Evolutionary conservation across 1,140 invertebrate genomes (phyloP), one percentile per base, ranked within the genome.

Genomic region (Drosophila orosa): DNA sequence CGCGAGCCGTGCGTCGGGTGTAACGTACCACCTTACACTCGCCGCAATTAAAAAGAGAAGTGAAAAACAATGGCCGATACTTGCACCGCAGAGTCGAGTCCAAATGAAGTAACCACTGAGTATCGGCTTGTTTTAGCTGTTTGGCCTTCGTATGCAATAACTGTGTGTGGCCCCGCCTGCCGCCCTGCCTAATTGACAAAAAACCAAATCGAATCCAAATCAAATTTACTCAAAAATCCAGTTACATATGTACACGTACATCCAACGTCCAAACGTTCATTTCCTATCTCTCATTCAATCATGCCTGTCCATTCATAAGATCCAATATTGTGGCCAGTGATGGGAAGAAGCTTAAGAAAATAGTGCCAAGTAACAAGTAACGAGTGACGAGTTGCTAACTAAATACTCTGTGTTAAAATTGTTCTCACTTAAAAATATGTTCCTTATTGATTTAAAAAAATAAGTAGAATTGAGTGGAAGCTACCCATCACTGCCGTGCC

Each of bases 111-210:
- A 40, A 39, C 35, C 55, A 63, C 29, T 4, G 31, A 74, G 69
- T 79, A 67, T 78, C 82, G 66, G 69, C 62, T 81, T 89, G 84
- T 90, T 90, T 78, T 78, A 78, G 62, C 67, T 90, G 80, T 90
- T 90, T 80, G 80, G 66, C 86, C 78, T 90, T 90, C 85, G 81
- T 85, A 89, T 90, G 85, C 85, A 90, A 90, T 90, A 84, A 84
- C 58, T 66, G 39, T 37, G 69, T 52, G 66, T 35, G 31, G 50
- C 50, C 50, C 37, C 50, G 67, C 25, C 56, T 42, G 45, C 54
- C 48, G 42, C 72, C 27, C 66, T 42, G 73, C 39, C 54, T 31
- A 47, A 77, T 81, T 76, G 78, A 80, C 8, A 61, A 72, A 45
- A 45, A 68, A 39, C 17, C 45, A 86, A 74, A 59, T 67, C 44